Base-by-base conservation (phyloP, 2,113 vertebrate genomes). In the Ageneiosus marmoratus region DNA sequence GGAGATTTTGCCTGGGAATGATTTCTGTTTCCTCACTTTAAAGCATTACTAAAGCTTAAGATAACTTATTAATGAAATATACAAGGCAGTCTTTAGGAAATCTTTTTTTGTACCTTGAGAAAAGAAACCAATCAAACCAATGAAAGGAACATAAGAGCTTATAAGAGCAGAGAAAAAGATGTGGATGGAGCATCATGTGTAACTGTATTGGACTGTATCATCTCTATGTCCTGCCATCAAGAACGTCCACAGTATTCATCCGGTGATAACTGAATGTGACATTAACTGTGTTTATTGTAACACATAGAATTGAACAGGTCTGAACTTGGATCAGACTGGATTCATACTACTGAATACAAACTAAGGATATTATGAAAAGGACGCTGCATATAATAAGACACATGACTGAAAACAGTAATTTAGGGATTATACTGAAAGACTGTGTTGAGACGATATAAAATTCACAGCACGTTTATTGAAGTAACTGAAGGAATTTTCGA, bases 131-230 rank as follows among this genome's bases (percentile, higher is more conserved):
- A 70, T 80, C 65, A 18, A 81, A 81, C 32, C 10, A 46, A 50
- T 24, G 24, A 22, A 69, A 78, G 73, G 4, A 72, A 58, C 73
- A 77, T 85, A 15, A 72, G 81, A 62, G 55, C 55, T 15, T 60
- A 46, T 44, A 41, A 69, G 44, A 62, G 32, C 55, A 70, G 73
- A 72, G 5, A 27, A 46, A 70, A 70, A 22, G 9, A 46, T 13
- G 11, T 46, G 12, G 10, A 72, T n/a, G 69, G 13, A 12, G 5
- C 4, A 48, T 34, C 0, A 8, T 73, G 60, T 62, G 58, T 67
- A 12, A 32, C 24, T 41, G 56, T 18, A 34, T 53, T 50, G 50
- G 24, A 75, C 48, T 65, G 10, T 65, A 46, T 80, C n/a, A 46
- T 44, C 16, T n/a, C 5, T 62, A 44, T 77, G 48, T 51, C 32